Conservation (phyloP, 1,140 invertebrate species). For the Zaprionus camerounensis region DNA sequence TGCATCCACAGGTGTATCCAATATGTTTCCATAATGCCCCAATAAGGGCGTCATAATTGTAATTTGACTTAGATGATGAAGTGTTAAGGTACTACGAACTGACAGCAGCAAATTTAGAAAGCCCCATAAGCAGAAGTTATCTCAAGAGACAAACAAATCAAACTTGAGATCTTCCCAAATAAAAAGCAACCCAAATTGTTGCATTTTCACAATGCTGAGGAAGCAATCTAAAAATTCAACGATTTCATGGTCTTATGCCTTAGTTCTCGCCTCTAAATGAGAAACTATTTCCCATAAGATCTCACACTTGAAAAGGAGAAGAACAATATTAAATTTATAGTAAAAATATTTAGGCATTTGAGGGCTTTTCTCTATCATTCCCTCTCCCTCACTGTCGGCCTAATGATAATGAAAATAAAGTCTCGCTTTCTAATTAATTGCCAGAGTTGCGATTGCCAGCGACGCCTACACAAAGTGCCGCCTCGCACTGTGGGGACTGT, state of each 20-base stretch:
- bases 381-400: background rate
- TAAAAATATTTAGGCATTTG: slow-evolving; percentile 24
- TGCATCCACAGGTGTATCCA: slow-evolving; percentile 61
- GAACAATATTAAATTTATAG: slow-evolving; percentile 4
- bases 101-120: slow-evolving; percentile 39
- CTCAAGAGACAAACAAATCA: slow-evolving; percentile 8
- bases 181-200: background rate
- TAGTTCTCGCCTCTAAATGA: slow-evolving; percentile 2
- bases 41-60: slow-evolving; percentile 68
- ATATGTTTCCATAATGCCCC: slow-evolving; percentile 29
- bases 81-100: slow-evolving; percentile 36
- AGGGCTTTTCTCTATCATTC: slow-evolving; percentile 19
- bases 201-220: background rate
- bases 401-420: slow-evolving; percentile 64
- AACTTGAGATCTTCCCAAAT: background rate
- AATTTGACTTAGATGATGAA: slow-evolving; percentile 57
- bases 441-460: slow-evolving; percentile 45
- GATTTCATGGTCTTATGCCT: background rate
- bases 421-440: slow-evolving; percentile 82
- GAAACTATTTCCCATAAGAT: background rate
- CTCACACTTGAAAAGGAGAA: background rate
- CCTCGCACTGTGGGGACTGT: slow-evolving; percentile 11
- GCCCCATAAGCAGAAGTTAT: slow-evolving; percentile 16
- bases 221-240: background rate
- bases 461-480: slow-evolving; percentile 66